Base-by-base conservation (phyloP, 2,113 vertebrate species). In the Scophthalmus maximus region DNA sequence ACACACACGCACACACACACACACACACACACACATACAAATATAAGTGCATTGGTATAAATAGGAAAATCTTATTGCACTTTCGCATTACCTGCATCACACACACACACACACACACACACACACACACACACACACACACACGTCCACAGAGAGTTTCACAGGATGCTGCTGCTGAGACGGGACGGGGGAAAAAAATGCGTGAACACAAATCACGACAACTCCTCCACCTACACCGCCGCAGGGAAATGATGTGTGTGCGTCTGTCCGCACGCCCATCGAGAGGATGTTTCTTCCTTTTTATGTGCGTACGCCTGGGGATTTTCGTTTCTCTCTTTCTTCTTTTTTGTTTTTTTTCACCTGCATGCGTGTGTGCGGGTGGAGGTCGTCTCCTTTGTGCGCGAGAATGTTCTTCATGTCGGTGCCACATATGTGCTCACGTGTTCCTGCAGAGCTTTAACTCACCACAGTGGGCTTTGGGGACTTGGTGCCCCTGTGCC, bases 141-240 rank as follows among this genome's bases (percentile, higher is more conserved):
- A 22, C 6, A 40, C 14, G 6, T 66, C 38, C 15, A 20, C 26
- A 17, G 69, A 29, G 34, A 36, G 40, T 8, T 38, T 75, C 80
- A 83, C 76, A 73, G 81, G 78, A 85, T 59, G 82, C 65, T 69
- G 57, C 58, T 42, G 42, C 20, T 60, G 23, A 73, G 69, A 78
- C 68, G 61, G 29, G 44, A 66, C 62, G 42, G 32, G 15, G 18
- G 1, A 55, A 63, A 66, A 64, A 32, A 23, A 25, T 7, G 6
- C n/a, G n/a, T 51, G 47, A 64, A 66, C 55, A 17, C 38, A 61
- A 67, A 40, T 73, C 40, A 71, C 26, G 34, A 36, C 32, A 57
- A 36, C 40, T 34, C 1, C 51, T 63, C 56, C 53, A 34, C 46
- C 17, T 4, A 5, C 63, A 50, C 32, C 63, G 50, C 32, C 44